Percentiles rank a stretch among this genome's conserved stretches.
Evolutionary conservation across 2,888 invertebrate genomes (phyloP).

Genomic region (Noctua pronuba): DNA sequence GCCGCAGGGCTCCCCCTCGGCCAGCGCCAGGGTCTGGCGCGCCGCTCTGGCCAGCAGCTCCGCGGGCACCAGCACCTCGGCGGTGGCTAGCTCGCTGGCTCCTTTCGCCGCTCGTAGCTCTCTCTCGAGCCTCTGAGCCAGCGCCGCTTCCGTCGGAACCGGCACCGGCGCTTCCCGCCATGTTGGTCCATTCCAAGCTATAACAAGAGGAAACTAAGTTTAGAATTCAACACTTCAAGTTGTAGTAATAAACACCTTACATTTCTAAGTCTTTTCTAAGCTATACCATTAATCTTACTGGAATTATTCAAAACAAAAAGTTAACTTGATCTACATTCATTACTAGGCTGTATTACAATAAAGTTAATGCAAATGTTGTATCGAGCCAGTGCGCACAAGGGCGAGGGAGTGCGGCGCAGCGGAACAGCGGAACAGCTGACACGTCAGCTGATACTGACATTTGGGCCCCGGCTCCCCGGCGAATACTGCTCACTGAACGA

Average conservation of each 20-base stretch:
- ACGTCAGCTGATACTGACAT: conserved; percentile 82
- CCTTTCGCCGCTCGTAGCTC: conserved; percentile 95
- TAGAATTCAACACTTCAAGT: conserved; percentile 59
- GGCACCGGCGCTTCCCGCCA: conserved; percentile 88
- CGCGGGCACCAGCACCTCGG: conserved; percentile 96
- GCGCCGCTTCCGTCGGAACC: conserved; percentile 91
- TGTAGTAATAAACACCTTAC: conserved; percentile 9
- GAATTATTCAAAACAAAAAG: conserved; percentile 14
- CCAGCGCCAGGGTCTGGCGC: conserved; percentile 94
- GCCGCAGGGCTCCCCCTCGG: conserved; percentile 97
- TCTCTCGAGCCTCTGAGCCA: conserved; percentile 94
- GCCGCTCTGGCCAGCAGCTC: conserved; percentile 95
- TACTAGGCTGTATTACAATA: conserved; percentile 14
- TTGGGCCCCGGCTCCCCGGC: conserved; percentile 50
- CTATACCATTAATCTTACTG: conserved; percentile 8
- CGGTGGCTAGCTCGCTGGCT: conserved; percentile 94
- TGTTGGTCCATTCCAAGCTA: conserved; percentile 87
- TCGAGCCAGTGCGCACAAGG: conserved; percentile 69
- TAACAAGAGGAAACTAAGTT: conserved; percentile 77
- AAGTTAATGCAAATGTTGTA: conserved; percentile 60
- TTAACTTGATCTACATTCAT: conserved; percentile 16
- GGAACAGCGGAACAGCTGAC: conserved; percentile 83
- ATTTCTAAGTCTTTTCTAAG: background rate
- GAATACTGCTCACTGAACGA: conserved; percentile 12
- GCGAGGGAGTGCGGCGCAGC: conserved; percentile 74